Percentiles rank a stretch among this genome's conserved stretches.
phyloP scores from a whole-genome alignment of 2,797 vertebrate species.

The Syncerus caffer region DNA sequence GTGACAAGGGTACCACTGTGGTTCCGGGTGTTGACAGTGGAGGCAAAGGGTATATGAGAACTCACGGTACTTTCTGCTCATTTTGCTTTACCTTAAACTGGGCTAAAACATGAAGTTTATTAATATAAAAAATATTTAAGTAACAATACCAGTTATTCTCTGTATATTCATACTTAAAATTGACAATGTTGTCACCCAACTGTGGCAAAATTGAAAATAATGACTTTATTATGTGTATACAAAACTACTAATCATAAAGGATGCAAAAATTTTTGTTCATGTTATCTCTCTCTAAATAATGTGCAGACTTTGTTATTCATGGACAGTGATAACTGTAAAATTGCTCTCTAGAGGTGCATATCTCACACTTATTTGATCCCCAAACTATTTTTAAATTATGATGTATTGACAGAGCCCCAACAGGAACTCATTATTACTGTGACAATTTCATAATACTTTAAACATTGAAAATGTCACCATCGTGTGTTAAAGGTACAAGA shows the following conservation, averaged over 20 bases:
- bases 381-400: neutral
- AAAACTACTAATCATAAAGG: neutral
- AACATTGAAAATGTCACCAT: neutral
- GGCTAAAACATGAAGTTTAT: neutral
- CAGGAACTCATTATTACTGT: neutral
- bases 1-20: neutral
- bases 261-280: neutral
- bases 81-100: neutral
- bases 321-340: neutral
- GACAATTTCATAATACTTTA: neutral
- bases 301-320: neutral
- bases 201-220: conserved; percentile 3
- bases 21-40: neutral
- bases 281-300: neutral
- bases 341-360: neutral
- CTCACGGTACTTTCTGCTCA: neutral
- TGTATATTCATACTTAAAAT: neutral
- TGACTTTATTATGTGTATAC: neutral
- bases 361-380: neutral
- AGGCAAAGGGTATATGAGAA: neutral
- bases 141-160: neutral
- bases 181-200: neutral
- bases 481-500: neutral
- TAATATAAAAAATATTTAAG: neutral
- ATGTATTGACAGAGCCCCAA: neutral